A percentile compares a stretch with the other conserved stretches of the same genome.
Conservation (phyloP, 2,797 vertebrate genomes). For the Syngnathus acus region DNA sequence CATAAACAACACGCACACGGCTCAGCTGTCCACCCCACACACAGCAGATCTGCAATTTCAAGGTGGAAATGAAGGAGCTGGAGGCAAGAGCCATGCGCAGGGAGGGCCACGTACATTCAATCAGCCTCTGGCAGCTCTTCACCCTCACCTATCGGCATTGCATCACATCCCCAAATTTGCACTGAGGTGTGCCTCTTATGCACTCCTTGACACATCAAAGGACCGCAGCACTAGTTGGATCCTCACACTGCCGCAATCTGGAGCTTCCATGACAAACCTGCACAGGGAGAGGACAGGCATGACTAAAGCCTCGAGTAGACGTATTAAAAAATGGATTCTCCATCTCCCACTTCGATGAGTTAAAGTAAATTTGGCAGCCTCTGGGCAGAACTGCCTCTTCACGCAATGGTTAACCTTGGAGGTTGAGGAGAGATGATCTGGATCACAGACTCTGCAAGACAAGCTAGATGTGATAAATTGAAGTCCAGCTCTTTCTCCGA, state of each 20-base stretch:
- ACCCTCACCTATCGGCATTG: conserved; percentile 48
- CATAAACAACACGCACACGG: conserved; percentile 4
- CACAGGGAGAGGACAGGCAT: conserved; percentile 54
- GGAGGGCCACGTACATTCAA: conserved; percentile 45
- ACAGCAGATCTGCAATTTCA: conserved; percentile 42
- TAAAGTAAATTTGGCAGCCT: conserved; percentile 43
- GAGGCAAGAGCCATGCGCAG: conserved; percentile 28
- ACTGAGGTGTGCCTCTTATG: conserved; percentile 50
- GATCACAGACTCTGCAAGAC: conserved; percentile 24
- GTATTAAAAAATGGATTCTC: conserved; percentile 56
- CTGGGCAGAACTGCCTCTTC: conserved; percentile 31
- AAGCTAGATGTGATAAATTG: conserved; percentile 14
- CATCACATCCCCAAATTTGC: conserved; percentile 59
- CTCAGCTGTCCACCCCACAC: conserved; percentile 9
- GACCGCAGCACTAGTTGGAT: conserved; percentile 40
- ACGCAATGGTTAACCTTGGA: conserved; percentile 21
- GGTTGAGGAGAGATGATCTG: conserved; percentile 35
- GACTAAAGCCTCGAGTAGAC: conserved; percentile 55
- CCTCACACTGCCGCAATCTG: conserved; percentile 33
- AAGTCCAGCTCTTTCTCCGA: conserved; percentile 14
- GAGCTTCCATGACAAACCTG: conserved; percentile 41
- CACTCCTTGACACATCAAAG: conserved; percentile 70
- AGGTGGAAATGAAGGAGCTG: conserved; percentile 33
- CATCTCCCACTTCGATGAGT: conserved; percentile 55
- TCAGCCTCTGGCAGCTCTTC: conserved; percentile 54